These are phyloP conservation scores for Steinernema feltiae DNA, from an alignment of 1,140 invertebrate genomes.

Conservation along the genomic window DNA sequence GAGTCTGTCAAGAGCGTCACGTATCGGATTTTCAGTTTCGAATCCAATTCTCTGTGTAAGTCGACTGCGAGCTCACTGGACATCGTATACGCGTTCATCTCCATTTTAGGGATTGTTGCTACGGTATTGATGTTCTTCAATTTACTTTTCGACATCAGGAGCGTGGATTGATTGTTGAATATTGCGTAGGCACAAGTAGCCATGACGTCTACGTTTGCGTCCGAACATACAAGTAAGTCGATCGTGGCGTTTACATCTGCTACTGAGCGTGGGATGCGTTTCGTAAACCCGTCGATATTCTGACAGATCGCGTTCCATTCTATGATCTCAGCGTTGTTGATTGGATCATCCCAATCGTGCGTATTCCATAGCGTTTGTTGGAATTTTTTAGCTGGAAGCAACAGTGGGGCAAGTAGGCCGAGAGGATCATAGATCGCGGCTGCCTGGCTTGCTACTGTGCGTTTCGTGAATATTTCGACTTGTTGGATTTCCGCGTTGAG, in stretches of 20 bases:
- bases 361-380: background rate
- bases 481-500: background rate
- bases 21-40: background rate
- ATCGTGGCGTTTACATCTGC: background rate
- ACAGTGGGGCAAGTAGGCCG: background rate
- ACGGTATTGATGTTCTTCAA: background rate
- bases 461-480: background rate
- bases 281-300: background rate
- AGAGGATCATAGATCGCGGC: background rate
- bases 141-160: background rate
- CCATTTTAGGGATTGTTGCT: background rate
- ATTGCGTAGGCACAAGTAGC: background rate
- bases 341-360: background rate
- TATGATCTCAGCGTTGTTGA: background rate
- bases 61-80: background rate
- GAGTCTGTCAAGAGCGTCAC: background rate
- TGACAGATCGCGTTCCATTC: background rate
- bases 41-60: background rate
- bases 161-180: too few species aligned
- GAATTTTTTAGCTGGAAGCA: background rate
- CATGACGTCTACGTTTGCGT: background rate
- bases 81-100: background rate
- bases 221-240: background rate
- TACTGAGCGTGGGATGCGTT: background rate
- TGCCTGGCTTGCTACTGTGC: background rate